Evolutionary conservation across 2,888 invertebrate genomes (phyloP), one percentile per base, ranked within the genome.

Genomic region (Brachycybe producta): DNA sequence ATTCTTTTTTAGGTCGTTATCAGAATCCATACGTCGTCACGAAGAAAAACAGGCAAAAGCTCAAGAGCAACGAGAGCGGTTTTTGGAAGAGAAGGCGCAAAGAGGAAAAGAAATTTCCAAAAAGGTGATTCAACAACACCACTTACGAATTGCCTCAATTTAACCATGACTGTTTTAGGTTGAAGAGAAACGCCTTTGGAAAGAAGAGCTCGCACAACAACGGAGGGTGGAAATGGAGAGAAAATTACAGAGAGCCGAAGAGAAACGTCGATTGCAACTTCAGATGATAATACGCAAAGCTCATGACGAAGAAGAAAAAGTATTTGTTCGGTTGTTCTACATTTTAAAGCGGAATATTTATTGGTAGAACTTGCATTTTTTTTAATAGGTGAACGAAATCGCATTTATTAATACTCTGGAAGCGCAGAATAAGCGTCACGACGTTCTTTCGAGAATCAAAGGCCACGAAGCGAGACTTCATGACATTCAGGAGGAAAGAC

Each of bases 371-470:
- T 24, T 42, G 13, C 24, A 17, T 7, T 24, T 43, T 35, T 27
- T 19, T 21, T 57, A 62, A 28, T 55, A 71, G 70, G 76, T 91
- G 3, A 84, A 88, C 56, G 97, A 98, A 72, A 95, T 97, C 49
- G 92, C 92, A 13, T 97, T 97, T 65, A 97, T 97, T 52, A 97
- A 94, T 65, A 86, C 86, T 59, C 70, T 97, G 36, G 92, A 94
- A 64, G 92, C 91, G 0, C 90, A 92, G 69, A 92, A 95, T 65
- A 83, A 91, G 60, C 73, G 88, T 0, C 82, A 90, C 62, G 95
- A 95, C 67, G 83, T 94, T 61, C 73, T 91, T 62, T 84, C 84
- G 46, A 67, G 68, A 34, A 50, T 56, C 52, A 66, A 75, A 65
- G 72, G 71, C 54, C 68, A 69, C 34, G 72, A 73, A 57, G 70